Evolutionary conservation across 2,888 invertebrate species (phyloP).

Genomic region (Dynastes maya): DNA sequence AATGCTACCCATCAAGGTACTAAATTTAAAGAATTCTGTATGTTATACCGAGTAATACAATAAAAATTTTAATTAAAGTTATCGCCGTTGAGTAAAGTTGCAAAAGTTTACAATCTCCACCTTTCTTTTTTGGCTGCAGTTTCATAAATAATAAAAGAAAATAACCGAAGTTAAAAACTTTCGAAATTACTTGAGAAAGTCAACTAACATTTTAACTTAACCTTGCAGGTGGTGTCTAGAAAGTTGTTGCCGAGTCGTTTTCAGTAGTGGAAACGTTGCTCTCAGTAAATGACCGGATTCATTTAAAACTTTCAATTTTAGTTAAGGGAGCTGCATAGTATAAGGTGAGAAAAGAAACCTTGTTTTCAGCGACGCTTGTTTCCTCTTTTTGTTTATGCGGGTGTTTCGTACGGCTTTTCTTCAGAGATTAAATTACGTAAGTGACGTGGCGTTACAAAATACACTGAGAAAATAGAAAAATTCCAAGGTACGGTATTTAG

Average conservation of each 20-base stretch:
- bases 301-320: conserved; percentile 43
- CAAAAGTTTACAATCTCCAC: not conserved
- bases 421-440: conserved; percentile 2
- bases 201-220: conserved; percentile 14
- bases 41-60: not conserved
- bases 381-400: not conserved
- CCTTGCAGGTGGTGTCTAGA: conserved; percentile 27
- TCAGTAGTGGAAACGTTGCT: not conserved
- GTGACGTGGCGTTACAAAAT: not conserved
- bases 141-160: not conserved
- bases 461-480: not conserved
- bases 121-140: not conserved
- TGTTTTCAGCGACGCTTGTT: not conserved
- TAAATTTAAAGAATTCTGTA: not conserved
- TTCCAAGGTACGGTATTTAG: no score
- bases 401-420: not conserved
- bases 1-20: no score
- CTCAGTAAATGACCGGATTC: conserved; percentile 39
- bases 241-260: not conserved
- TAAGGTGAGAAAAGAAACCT: not conserved
- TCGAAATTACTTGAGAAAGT: conserved; percentile 22
- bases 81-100: not conserved
- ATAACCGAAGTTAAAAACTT: conserved; percentile 1
- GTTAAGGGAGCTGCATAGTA: not conserved
- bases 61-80: not conserved